Evolutionary conservation across 1,140 invertebrate species (phyloP).

Genomic region (Drosophila elegans): DNA sequence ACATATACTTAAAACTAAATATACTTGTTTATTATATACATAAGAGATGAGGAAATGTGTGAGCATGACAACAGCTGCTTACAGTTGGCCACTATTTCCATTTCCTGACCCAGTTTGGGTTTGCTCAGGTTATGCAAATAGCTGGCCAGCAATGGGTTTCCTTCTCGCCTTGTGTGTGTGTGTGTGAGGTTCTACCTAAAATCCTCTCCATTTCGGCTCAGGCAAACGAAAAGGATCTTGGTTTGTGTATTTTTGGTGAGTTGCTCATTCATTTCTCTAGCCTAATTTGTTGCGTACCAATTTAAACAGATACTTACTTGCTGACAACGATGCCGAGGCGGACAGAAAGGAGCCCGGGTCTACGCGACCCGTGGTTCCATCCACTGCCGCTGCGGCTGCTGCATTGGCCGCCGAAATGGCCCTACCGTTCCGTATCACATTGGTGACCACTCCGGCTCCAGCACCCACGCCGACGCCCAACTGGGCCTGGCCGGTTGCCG

Average conservation of each 20-base stretch:
- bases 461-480: conserved; percentile 39
- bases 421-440: conserved; percentile 80
- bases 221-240: conserved; percentile 14
- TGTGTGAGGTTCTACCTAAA: conserved; percentile 65
- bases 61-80: conserved; percentile 8
- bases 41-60: neutral
- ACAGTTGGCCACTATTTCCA: conserved; percentile 41
- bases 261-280: conserved; percentile 1
- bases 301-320: conserved; percentile 84
- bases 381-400: conserved; percentile 58
- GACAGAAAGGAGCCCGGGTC: conserved; percentile 70
- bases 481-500: conserved; percentile 48
- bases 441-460: conserved; percentile 59
- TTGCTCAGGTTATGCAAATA: conserved; percentile 73
- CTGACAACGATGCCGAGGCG: conserved; percentile 85
- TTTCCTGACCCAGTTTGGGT: conserved; percentile 21
- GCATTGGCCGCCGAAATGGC: conserved; percentile 51
- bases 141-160: neutral
- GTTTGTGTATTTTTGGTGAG: conserved; percentile 1
- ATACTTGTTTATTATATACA: neutral
- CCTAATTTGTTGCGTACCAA: neutral
- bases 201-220: conserved; percentile 33
- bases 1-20: conserved; percentile 32
- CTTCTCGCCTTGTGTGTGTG: conserved; percentile 19
- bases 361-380: conserved; percentile 30